Percentiles rank a stretch among this genome's conserved stretches.
These are phyloP conservation scores for Carcharodon carcharias DNA, from an alignment of 2,797 vertebrate species.

Conservation along the genomic window DNA sequence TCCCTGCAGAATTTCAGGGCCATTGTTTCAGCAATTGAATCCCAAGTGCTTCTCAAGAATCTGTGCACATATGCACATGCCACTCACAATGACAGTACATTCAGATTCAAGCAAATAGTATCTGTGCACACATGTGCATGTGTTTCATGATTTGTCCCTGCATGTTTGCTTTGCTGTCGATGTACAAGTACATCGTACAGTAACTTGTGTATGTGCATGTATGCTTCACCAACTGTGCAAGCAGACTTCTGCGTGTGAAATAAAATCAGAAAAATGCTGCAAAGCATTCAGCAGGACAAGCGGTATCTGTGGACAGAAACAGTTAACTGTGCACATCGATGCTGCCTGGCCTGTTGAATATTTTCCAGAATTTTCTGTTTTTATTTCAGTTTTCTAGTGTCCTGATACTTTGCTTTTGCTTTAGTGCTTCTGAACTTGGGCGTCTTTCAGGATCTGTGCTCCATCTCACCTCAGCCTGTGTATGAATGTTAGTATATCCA, in stretches of 20 bases:
- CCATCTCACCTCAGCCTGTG: background rate
- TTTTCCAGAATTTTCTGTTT: background rate
- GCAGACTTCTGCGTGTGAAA: background rate
- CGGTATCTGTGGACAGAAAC: background rate
- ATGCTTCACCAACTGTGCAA: background rate
- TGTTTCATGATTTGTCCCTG: background rate
- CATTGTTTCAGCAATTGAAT: background rate
- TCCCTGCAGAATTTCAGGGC: background rate
- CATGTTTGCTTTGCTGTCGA: background rate
- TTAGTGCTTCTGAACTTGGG: background rate
- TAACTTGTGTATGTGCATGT: background rate
- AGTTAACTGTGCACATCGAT: background rate
- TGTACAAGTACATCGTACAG: background rate
- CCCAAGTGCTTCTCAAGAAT: background rate
- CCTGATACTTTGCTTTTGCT: background rate
- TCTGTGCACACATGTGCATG: background rate
- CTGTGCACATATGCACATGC: background rate
- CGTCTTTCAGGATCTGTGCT: background rate
- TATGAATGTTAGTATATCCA: background rate
- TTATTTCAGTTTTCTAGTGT: background rate
- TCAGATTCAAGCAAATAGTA: background rate
- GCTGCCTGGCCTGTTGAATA: background rate
- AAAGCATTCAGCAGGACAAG: background rate
- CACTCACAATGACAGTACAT: background rate
- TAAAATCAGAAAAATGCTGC: conserved; percentile 12